Percentiles rank a stretch among this genome's conserved stretches.
Evolutionary conservation across 2,888 invertebrate genomes (phyloP).

Genomic region (Aphrophora alni): DNA sequence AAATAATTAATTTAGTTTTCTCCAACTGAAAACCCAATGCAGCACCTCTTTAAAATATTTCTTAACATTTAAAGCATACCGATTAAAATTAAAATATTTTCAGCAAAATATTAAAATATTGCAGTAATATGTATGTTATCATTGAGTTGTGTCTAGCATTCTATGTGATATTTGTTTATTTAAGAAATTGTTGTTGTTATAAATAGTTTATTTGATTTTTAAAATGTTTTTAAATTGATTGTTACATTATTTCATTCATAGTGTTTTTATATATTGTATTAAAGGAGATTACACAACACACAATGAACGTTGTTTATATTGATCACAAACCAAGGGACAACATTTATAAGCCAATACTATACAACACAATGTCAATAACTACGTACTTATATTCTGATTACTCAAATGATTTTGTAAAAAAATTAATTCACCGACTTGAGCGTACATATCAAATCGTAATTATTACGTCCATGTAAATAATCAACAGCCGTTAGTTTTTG

Average conservation of each 20-base stretch:
- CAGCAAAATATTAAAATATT: too few species aligned
- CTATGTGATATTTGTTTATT: neutral
- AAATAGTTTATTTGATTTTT: neutral
- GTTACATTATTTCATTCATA: neutral
- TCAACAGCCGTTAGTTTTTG: neutral
- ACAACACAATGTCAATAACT: neutral
- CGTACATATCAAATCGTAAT: neutral
- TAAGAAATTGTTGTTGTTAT: neutral
- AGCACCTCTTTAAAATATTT: too few species aligned
- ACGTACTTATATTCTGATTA: neutral
- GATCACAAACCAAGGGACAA: too few species aligned
- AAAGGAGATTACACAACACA: neutral
- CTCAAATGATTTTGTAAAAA: neutral
- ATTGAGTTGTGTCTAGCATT: neutral
- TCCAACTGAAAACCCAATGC: too few species aligned
- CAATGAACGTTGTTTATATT: neutral
- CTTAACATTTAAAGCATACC: too few species aligned
- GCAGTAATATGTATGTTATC: neutral
- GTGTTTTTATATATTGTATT: neutral
- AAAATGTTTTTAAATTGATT: neutral
- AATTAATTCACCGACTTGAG: neutral
- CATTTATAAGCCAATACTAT: too few species aligned
- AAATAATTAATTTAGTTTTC: too few species aligned
- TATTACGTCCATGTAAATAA: neutral
- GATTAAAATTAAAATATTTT: too few species aligned